A percentile compares a stretch with the other conserved stretches of the same genome.
phyloP scores from a whole-genome alignment of 2,888 invertebrate genomes.

The Megaustenia siamemsis region DNA sequence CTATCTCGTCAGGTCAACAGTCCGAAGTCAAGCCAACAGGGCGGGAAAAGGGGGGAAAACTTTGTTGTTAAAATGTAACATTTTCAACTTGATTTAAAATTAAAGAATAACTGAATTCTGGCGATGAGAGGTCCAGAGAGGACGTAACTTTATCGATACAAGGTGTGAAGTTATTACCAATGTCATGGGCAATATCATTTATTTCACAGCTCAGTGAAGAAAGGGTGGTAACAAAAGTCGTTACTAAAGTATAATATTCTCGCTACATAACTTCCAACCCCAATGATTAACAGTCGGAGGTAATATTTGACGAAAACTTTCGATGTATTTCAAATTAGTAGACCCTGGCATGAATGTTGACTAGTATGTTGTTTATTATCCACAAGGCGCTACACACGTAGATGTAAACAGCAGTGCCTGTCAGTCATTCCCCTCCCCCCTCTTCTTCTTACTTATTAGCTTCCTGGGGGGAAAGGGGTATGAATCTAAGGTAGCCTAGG shows the following conservation, averaged over 20 bases:
- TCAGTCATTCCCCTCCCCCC: not conserved
- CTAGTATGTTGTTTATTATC: not conserved
- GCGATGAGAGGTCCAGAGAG: not conserved
- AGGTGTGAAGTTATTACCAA: not conserved
- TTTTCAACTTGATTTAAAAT: no score
- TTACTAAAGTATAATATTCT: not conserved
- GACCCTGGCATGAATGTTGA: not conserved
- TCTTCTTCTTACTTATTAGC: conserved; percentile 10
- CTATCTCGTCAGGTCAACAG: conserved; percentile 49
- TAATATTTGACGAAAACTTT: not conserved
- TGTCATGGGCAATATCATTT: not conserved
- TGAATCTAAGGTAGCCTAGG: conserved; percentile 12
- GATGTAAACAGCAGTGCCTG: conserved; percentile 1
- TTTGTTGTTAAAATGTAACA: not conserved
- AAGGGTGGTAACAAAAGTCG: not conserved
- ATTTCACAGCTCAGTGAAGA: not conserved
- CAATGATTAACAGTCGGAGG: no score
- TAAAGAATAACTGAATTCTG: no score
- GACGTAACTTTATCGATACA: not conserved
- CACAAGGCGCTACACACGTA: not conserved
- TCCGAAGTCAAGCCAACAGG: conserved; percentile 31
- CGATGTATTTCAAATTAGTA: not conserved
- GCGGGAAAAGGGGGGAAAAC: not conserved
- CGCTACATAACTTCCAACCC: no score
- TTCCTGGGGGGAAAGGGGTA: no score